Evolutionary conservation across 2,113 vertebrate genomes (phyloP).

Genomic region (Pangasianodon gigas): DNA sequence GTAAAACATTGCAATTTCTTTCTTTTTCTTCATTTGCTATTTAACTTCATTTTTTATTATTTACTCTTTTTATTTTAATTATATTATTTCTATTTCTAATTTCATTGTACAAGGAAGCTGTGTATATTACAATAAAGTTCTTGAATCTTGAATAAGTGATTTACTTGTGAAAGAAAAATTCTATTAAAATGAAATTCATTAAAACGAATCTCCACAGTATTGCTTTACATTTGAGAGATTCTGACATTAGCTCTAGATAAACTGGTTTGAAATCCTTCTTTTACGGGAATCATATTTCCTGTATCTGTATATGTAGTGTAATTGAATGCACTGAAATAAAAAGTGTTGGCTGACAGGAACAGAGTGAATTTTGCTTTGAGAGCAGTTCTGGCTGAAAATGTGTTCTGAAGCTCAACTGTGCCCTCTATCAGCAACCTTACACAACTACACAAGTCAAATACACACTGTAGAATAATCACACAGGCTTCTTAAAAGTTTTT

Average conservation of each 20-base stretch:
- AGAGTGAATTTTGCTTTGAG: neutral
- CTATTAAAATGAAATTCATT: neutral
- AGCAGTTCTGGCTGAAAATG: neutral
- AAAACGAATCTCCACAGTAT: neutral
- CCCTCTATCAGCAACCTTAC: constrained; percentile 67
- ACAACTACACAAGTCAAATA: constrained; percentile 43
- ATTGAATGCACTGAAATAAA: neutral
- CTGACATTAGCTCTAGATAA: neutral
- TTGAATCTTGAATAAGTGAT: neutral
- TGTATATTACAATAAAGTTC: neutral
- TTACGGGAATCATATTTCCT: neutral
- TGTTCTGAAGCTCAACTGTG: constrained; percentile 72
- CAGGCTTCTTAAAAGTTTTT: neutral
- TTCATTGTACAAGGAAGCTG: neutral
- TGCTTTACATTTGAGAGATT: neutral
- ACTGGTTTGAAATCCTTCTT: neutral
- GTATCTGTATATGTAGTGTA: neutral
- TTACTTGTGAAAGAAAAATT: neutral
- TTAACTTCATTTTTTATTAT: neutral
- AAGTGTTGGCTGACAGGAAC: neutral
- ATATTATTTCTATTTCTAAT: neutral
- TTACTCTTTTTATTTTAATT: neutral
- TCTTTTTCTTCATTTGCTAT: neutral
- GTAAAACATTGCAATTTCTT: neutral
- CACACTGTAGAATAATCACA: neutral